These are phyloP conservation scores for Chrysotoxum bicinctum DNA, from an alignment of 2,888 invertebrate species.

Conservation along the genomic window DNA sequence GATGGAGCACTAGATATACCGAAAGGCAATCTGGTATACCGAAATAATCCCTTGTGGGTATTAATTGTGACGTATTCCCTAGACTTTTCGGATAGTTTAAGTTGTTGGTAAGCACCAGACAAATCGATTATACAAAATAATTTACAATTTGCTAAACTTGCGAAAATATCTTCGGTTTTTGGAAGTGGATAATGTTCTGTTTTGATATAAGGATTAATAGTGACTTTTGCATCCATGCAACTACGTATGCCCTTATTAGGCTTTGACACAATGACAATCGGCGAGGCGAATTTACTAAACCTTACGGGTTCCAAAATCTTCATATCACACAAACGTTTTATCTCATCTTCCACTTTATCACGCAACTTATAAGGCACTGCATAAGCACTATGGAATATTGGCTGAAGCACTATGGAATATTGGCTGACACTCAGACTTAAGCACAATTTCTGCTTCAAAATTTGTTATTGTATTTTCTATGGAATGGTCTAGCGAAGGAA, in stretches of 20 bases:
- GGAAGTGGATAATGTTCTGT: too few species aligned
- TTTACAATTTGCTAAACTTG: too few species aligned
- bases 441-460: constrained; percentile 52
- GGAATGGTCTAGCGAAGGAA: too few species aligned
- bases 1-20: constrained; percentile 58
- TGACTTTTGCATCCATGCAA: constrained; percentile 76
- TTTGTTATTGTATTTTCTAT: too few species aligned
- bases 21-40: constrained; percentile 58
- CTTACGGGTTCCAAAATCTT: constrained; percentile 68
- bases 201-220: constrained; percentile 62
- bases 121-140: too few species aligned
- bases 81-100: constrained; percentile 60
- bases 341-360: constrained; percentile 74
- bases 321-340: constrained; percentile 60
- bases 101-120: constrained; percentile 75
- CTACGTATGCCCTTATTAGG: constrained; percentile 67
- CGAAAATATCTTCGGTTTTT: too few species aligned
- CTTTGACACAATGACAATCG: constrained; percentile 76
- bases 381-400: constrained; percentile 73
- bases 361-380: too few species aligned
- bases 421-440: constrained; percentile 21
- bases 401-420: constrained; percentile 73
- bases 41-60: constrained; percentile 71
- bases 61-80: constrained; percentile 74
- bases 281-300: too few species aligned